Evolutionary conservation across 2,113 vertebrate genomes (phyloP), one percentile per base, ranked within the genome.

Genomic region (Lamprologus callipterus): DNA sequence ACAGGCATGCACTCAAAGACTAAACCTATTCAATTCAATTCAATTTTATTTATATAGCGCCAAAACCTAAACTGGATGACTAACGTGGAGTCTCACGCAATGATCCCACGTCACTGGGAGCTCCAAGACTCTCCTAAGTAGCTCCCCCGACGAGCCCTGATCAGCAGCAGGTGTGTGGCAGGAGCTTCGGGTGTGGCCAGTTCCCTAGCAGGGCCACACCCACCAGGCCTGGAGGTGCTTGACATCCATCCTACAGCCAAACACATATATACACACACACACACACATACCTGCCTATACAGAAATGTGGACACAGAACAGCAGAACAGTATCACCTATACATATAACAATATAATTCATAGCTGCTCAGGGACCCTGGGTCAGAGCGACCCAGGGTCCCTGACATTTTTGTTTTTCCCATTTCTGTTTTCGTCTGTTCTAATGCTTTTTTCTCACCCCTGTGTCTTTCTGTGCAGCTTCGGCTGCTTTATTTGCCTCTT

Each of bases 31-130:
- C n/a, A n/a, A n/a, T n/a, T n/a, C n/a, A n/a, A n/a, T n/a, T n/a
- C n/a, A n/a, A n/a, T n/a, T n/a, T n/a, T n/a, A n/a, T n/a, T n/a
- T n/a, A n/a, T n/a, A n/a, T n/a, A n/a, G n/a, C n/a, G n/a, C n/a
- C n/a, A n/a, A 28, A 57, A 28, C 3, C 23, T 57, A 57, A 53
- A 53, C 49, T 53, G 19, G 19, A 1, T 53, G 9, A 10, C 19
- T 53, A 53, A 10, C 49, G 0, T 53, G 19, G 49, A 3, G 19
- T 10, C 19, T 51, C 49, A 51, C 5, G 0, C 17, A 51, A 2
- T 53, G 19, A 1, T n/a, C 5, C 49, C 19, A 1, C n/a, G n/a
- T n/a, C 1, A 0, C 0, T n/a, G 49, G 19, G 19, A 12, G n/a
- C 53, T 54, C n/a, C 53, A 54, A 3, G 10, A 54, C 53, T 54